These are phyloP conservation scores for Neoascia interrupta DNA, from an alignment of 2,888 invertebrate species.

Conservation along the genomic window DNA sequence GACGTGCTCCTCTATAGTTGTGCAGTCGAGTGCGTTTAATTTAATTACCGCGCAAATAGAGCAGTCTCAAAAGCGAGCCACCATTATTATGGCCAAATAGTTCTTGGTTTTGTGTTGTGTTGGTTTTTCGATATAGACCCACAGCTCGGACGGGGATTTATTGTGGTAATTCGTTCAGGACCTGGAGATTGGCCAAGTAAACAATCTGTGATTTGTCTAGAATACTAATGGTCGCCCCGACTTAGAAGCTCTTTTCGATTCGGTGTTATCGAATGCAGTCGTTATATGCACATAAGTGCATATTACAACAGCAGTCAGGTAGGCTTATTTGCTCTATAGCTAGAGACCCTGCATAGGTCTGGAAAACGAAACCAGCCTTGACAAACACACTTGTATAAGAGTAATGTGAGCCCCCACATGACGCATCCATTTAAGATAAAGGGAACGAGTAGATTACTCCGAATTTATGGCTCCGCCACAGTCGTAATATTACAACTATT, in stretches of 20 bases:
- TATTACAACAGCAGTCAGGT: neutral
- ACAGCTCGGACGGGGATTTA: neutral
- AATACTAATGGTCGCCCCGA: neutral
- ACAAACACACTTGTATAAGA: no score
- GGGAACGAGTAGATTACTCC: no score
- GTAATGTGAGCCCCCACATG: neutral
- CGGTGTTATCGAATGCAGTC: no score
- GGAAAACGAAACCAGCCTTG: neutral
- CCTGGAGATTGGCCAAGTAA: neutral
- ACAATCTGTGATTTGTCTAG: neutral
- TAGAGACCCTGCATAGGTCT: neutral
- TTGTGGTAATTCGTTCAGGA: neutral
- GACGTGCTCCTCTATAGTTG: constrained; percentile 37
- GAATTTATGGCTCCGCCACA: no score
- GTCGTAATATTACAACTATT: no score
- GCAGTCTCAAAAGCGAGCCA: constrained; percentile 21
- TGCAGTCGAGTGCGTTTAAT: constrained; percentile 43
- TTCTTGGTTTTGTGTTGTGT: constrained; percentile 1
- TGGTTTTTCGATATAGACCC: neutral
- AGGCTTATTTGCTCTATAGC: neutral
- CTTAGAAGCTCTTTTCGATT: neutral
- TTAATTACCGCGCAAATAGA: constrained; percentile 61
- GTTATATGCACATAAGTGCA: neutral
- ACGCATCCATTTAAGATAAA: neutral
- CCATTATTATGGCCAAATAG: constrained; percentile 7